Evolutionary conservation across 2,797 vertebrate genomes (phyloP).

Genomic region (Carapus acus): DNA sequence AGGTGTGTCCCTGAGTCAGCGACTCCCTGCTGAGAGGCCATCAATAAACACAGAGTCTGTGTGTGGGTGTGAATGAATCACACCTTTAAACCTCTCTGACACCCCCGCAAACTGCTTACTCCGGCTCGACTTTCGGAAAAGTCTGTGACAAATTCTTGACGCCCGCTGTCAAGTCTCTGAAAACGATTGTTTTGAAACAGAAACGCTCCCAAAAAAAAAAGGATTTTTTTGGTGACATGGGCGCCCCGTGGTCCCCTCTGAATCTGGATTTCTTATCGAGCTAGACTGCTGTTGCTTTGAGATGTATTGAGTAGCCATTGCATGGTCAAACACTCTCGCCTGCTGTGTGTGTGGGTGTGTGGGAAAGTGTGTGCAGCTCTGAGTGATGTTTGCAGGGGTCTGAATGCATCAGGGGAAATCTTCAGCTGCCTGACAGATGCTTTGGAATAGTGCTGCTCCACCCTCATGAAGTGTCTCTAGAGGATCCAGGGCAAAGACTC

Average conservation of each 20-base stretch:
- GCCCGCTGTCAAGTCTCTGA: constrained; percentile 18
- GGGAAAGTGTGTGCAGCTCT: constrained; percentile 32
- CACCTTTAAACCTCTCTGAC: constrained; percentile 30
- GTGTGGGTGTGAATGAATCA: constrained; percentile 38
- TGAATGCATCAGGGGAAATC: constrained; percentile 49
- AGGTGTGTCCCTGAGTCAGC: constrained; percentile 55
- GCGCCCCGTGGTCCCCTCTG: constrained; percentile 24
- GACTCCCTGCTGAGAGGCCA: constrained; percentile 46
- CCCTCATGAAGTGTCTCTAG: too few relatives aligned
- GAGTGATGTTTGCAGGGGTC: constrained; percentile 16
- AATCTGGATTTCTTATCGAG: constrained; percentile 40
- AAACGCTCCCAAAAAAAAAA: too few relatives aligned
- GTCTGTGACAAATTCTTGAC: constrained; percentile 8
- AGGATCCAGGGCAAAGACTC: constrained; percentile 42
- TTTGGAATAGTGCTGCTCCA: too few relatives aligned
- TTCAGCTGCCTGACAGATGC: constrained; percentile 38
- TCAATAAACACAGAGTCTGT: constrained; percentile 41
- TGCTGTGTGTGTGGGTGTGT: too few relatives aligned
- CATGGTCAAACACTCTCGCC: too few relatives aligned
- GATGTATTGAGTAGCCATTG: constrained; percentile 23
- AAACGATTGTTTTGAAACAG: constrained; percentile 14
- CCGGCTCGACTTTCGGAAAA: constrained; percentile 21
- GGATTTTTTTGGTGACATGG: too few relatives aligned
- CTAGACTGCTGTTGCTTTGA: constrained; percentile 29
- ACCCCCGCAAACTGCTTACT: constrained; percentile 27